Percentiles rank a stretch among this genome's conserved stretches.
Conservation (phyloP, 2,113 vertebrate genomes). For the Gobiocypris rarus region DNA sequence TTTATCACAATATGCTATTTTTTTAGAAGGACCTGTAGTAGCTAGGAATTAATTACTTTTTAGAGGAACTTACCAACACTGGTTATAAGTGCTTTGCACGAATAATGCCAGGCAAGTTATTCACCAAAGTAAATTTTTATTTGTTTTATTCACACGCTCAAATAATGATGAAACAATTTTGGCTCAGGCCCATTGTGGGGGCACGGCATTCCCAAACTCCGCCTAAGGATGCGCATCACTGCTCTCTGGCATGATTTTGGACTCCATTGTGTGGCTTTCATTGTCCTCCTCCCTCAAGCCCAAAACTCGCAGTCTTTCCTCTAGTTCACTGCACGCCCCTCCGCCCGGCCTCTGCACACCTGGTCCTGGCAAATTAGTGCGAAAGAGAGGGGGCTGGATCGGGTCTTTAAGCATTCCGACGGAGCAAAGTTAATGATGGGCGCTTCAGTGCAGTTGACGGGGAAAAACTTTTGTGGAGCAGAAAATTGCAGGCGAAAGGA, state of each 20-base stretch:
- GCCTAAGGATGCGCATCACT: conserved; percentile 36
- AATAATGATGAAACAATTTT: conserved; percentile 8
- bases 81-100: background rate
- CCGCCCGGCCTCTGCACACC: conserved; percentile 70
- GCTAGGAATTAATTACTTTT: no score
- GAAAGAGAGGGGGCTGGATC: conserved; percentile 33
- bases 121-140: background rate
- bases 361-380: conserved; percentile 78
- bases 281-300: conserved; percentile 52
- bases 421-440: conserved; percentile 80
- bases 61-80: no score
- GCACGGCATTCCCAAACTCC: background rate
- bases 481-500: conserved; percentile 68
- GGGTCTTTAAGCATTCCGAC: conserved; percentile 75
- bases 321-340: conserved; percentile 49
- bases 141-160: background rate
- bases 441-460: conserved; percentile 60
- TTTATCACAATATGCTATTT: no score
- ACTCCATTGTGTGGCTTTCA: conserved; percentile 41
- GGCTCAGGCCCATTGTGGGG: background rate
- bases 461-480: conserved; percentile 29
- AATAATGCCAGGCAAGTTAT: background rate
- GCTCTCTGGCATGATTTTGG: conserved; percentile 43
- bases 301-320: conserved; percentile 41
- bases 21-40: no score